A percentile compares a stretch with the other conserved stretches of the same genome.
Evolutionary conservation across 2,797 vertebrate species (phyloP).

Genomic region (Hephaestus fuliginosus): DNA sequence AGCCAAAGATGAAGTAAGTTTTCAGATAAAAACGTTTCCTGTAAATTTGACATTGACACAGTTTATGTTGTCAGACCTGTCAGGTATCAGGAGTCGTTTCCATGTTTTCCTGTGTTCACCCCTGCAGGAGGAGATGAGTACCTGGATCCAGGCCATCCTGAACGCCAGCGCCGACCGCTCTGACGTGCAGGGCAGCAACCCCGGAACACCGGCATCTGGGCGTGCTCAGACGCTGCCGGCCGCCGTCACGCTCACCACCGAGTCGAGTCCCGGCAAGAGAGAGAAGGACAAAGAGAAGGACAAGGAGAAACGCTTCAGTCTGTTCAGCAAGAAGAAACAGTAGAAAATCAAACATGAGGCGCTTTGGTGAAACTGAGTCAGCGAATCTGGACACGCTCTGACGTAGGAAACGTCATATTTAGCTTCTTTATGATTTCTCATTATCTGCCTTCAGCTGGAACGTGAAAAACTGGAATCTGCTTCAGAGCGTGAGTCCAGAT

Average conservation of each 20-base stretch:
- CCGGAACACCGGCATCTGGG: conserved; percentile 92
- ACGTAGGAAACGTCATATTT: neutral
- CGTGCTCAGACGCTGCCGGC: conserved; percentile 96
- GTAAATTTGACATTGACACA: neutral
- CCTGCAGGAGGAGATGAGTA: conserved; percentile 96
- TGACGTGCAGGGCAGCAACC: conserved; percentile 87
- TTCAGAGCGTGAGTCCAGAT: conserved; percentile 2
- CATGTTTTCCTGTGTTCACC: neutral
- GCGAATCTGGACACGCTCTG: neutral
- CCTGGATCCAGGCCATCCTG: conserved; percentile 96
- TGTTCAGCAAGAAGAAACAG: conserved; percentile 99
- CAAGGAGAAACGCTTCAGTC: conserved; percentile 95
- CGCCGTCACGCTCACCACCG: conserved; percentile 90
- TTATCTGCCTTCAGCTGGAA: conserved; percentile 15
- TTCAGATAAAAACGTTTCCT: neutral
- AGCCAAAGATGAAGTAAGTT: conserved; percentile 98
- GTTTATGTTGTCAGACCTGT: no score
- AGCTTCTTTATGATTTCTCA: conserved; percentile 24
- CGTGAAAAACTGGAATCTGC: conserved; percentile 24
- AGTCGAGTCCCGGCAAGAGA: conserved; percentile 95
- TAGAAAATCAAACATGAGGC: conserved; percentile 33
- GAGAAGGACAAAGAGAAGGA: conserved; percentile 91
- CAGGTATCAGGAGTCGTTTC: no score
- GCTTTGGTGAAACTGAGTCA: conserved; percentile 48
- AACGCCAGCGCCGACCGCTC: conserved; percentile 88